phyloP scores from a whole-genome alignment of 2,888 invertebrate species.

The Andrena flavipes region DNA sequence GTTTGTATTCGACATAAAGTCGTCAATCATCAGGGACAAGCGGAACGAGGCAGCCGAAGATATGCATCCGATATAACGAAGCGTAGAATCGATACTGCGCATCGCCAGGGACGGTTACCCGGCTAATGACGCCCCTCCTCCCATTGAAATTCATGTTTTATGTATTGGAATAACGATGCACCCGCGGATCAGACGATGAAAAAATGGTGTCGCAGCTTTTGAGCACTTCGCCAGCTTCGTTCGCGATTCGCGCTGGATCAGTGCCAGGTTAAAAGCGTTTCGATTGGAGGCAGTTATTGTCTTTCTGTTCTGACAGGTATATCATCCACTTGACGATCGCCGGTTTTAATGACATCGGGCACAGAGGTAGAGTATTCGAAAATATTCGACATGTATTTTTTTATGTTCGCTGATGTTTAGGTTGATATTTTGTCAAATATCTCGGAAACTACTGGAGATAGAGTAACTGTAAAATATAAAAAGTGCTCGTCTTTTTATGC shows the following conservation, averaged over 20 bases:
- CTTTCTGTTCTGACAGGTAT: neutral
- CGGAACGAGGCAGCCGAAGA: constrained; percentile 26
- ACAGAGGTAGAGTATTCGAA: too few relatives aligned
- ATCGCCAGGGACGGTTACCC: neutral
- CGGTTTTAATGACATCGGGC: too few relatives aligned
- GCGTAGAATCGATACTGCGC: constrained; percentile 24
- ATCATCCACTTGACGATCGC: too few relatives aligned
- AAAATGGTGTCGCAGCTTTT: neutral
- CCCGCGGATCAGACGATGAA: neutral
- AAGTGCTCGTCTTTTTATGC: too few relatives aligned
- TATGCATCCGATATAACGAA: constrained; percentile 46
- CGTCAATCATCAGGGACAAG: constrained; percentile 54
- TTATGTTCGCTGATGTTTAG: too few relatives aligned
- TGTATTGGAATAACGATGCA: constrained; percentile 36
- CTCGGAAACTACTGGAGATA: too few relatives aligned
- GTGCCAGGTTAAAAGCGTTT: neutral
- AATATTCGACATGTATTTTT: too few relatives aligned
- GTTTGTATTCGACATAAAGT: constrained; percentile 52
- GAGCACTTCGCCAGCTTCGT: neutral
- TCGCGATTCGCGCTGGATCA: neutral
- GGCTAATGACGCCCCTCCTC: constrained; percentile 42
- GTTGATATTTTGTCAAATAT: too few relatives aligned
- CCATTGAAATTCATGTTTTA: constrained; percentile 56
- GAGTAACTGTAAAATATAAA: too few relatives aligned
- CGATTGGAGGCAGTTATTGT: neutral